Conservation (phyloP, 2,797 vertebrate genomes). For the Schizopygopsis pylzovi region DNA sequence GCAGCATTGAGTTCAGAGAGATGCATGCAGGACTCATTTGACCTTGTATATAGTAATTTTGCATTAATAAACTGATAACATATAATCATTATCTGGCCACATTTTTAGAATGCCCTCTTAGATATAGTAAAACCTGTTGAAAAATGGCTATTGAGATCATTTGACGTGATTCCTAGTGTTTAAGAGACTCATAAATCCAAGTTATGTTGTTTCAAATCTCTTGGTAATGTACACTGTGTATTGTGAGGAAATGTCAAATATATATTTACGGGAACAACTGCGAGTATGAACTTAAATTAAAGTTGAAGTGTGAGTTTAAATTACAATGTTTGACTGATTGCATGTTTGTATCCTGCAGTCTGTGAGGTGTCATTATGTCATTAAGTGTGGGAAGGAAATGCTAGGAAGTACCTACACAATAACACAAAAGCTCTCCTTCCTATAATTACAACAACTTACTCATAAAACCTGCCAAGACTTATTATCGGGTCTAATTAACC, state of each 20-base stretch:
- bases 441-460: conserved; percentile 11
- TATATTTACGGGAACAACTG: not conserved
- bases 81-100: not conserved
- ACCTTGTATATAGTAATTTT: not conserved
- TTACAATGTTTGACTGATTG: conserved; percentile 14
- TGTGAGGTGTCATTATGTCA: conserved; percentile 40
- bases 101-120: not conserved
- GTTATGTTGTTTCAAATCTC: not conserved
- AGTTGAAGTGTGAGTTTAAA: conserved; percentile 3
- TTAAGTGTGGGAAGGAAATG: conserved; percentile 25
- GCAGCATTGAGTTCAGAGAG: not conserved
- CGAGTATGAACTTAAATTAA: not conserved
- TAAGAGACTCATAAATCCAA: not conserved
- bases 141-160: not conserved
- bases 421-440: not conserved
- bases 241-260: conserved; percentile 11
- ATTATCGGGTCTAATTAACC: conserved; percentile 6
- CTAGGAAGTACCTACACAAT: conserved; percentile 9
- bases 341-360: not conserved
- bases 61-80: not conserved
- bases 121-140: not conserved
- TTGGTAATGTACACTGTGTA: not conserved
- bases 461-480: conserved; percentile 12
- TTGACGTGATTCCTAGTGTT: not conserved
- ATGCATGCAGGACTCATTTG: not conserved